These are phyloP conservation scores for Sarcophaga bullata DNA, from an alignment of 1,140 invertebrate genomes.

Conservation along the genomic window DNA sequence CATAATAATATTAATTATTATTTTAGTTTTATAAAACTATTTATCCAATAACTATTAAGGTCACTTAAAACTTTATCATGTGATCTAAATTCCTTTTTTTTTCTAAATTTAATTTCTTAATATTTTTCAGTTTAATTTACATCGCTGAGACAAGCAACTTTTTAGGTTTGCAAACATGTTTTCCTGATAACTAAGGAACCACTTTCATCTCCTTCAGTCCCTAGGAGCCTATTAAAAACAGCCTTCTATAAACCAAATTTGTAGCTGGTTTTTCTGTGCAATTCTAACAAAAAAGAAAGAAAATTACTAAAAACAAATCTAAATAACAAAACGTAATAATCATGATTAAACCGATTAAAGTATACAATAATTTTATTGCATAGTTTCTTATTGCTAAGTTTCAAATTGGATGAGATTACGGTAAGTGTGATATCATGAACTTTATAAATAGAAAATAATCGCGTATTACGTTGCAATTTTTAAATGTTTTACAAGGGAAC, in stretches of 20 bases:
- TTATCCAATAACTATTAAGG: not conserved
- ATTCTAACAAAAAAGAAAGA: not conserved
- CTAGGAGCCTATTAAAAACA: not conserved
- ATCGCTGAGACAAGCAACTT: not conserved
- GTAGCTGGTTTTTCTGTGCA: not conserved
- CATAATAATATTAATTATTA: not conserved
- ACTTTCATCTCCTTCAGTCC: not conserved
- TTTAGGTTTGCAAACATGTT: not conserved
- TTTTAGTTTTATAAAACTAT: no score
- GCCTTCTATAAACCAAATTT: not conserved
- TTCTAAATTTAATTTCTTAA: not conserved
- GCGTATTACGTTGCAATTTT: no score
- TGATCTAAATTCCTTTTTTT: not conserved
- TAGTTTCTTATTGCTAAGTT: slow-evolving; percentile 41
- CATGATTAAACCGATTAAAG: slow-evolving; percentile 40
- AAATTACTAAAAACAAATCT: not conserved
- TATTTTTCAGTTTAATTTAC: not conserved
- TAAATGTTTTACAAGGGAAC: no score
- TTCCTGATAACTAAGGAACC: not conserved
- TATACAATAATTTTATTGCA: slow-evolving; percentile 23
- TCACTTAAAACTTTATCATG: no score
- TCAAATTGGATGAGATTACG: slow-evolving; percentile 43
- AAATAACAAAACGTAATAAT: no score
- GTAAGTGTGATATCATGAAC: no score
- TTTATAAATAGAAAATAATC: no score